Conservation (phyloP, 1,140 invertebrate genomes). For the Achroia grisella region DNA sequence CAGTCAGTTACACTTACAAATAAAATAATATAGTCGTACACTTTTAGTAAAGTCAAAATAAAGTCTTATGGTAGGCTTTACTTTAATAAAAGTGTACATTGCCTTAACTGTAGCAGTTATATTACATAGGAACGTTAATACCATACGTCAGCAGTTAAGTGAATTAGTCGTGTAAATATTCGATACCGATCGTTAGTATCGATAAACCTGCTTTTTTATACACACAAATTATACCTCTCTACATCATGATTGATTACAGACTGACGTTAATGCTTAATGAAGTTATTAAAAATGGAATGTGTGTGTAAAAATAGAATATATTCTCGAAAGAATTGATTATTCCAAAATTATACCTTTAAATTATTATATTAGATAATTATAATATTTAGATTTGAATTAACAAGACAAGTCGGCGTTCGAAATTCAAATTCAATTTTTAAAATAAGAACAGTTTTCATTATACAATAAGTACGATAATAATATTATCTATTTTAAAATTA, state of each 20-base stretch:
- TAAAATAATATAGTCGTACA: no score
- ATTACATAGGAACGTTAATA: constrained; percentile 28
- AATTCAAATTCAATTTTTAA: no score
- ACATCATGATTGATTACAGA: constrained; percentile 1
- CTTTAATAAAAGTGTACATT: constrained; percentile 9
- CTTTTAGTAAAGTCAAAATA: no score
- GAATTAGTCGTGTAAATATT: constrained; percentile 42
- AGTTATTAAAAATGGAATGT: constrained; percentile 12
- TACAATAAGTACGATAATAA: no score
- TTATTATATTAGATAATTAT: no score
- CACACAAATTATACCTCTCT: constrained; percentile 5
- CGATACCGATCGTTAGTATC: constrained; percentile 13
- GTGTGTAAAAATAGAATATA: not conserved
- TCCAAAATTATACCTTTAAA: no score
- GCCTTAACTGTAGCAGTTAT: constrained; percentile 30
- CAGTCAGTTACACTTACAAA: no score
- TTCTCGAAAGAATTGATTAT: no score
- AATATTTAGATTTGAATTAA: no score
- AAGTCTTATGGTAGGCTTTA: not conserved
- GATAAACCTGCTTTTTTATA: constrained; percentile 5
- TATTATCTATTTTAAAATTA: no score
- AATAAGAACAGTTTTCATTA: no score
- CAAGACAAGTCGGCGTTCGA: no score
- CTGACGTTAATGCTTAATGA: constrained; percentile 23
- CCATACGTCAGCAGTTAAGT: constrained; percentile 33